Conservation (phyloP, 2,888 invertebrate genomes). For the Helobdella robusta region DNA sequence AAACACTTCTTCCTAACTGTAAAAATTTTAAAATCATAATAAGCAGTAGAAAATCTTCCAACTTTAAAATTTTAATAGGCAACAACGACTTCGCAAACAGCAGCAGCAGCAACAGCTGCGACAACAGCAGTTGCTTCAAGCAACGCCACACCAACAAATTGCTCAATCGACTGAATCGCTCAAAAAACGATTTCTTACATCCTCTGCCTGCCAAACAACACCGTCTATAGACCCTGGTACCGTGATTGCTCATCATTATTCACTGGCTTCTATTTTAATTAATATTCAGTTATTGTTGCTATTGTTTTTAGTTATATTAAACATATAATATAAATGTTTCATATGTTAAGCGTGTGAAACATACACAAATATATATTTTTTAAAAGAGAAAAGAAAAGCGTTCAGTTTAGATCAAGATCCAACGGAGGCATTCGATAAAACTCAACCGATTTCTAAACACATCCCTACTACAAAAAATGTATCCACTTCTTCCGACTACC, state of each 20-base stretch:
- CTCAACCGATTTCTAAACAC: neutral
- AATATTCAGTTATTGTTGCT: too few relatives aligned
- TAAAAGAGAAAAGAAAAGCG: constrained; percentile 13
- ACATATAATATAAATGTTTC: neutral
- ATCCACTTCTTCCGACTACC: neutral
- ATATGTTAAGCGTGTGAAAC: neutral
- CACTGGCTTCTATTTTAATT: too few relatives aligned
- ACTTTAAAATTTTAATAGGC: too few relatives aligned
- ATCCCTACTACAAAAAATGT: neutral
- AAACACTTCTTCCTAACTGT: too few relatives aligned
- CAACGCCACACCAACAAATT: too few relatives aligned
- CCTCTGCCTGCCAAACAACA: constrained; percentile 16
- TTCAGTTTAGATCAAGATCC: constrained; percentile 15
- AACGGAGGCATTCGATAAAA: too few relatives aligned
- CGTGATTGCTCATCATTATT: too few relatives aligned
- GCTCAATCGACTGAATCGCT: constrained; percentile 6
- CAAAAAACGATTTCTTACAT: constrained; percentile 15
- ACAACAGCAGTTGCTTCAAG: too few relatives aligned
- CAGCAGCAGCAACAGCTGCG: too few relatives aligned
- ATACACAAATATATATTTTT: neutral
- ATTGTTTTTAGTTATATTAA: neutral
- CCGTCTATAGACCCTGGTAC: constrained; percentile 14
- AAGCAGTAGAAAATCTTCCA: too few relatives aligned
- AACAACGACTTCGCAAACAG: too few relatives aligned
- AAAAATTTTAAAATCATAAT: too few relatives aligned